A percentile compares a stretch with the other conserved stretches of the same genome.
Evolutionary conservation across 2,888 invertebrate genomes (phyloP).

Genomic region (Neria commutata): DNA sequence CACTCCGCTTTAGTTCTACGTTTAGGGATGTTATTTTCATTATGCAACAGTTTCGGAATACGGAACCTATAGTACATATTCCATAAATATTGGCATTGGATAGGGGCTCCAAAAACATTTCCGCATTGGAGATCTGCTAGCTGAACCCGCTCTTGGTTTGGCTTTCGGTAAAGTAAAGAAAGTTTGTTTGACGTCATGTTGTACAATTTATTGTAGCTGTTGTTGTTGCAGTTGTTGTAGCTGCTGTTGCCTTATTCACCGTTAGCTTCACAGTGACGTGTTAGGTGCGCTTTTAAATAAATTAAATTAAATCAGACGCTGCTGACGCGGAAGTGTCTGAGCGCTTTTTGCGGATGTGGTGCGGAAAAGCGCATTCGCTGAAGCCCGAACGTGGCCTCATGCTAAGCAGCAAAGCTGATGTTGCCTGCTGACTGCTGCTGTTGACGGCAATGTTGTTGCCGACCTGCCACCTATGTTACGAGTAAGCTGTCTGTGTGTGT

Average conservation of each 20-base stretch:
- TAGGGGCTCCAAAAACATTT: no score
- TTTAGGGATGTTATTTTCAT: no score
- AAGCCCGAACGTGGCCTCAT: not conserved
- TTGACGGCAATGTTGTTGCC: no score
- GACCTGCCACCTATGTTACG: not conserved
- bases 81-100: no score
- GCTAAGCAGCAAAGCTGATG: not conserved
- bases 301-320: conserved; percentile 14
- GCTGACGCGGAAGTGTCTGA: conserved; percentile 4
- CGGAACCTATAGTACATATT: no score
- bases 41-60: no score
- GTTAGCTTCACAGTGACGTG: no score
- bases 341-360: conserved; percentile 6
- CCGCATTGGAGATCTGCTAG: not conserved
- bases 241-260: not conserved
- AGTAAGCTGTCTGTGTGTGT: no score
- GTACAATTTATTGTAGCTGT: not conserved
- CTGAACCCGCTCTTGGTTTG: no score
- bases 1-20: no score
- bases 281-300: conserved; percentile 13
- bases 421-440: not conserved
- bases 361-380: not conserved
- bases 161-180: no score
- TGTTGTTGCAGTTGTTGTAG: not conserved
- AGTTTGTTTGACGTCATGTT: conserved; percentile 9